A percentile compares a stretch with the other conserved stretches of the same genome.
Conservation (phyloP, 2,113 vertebrate genomes). For the Aspidoscelis tigris region DNA sequence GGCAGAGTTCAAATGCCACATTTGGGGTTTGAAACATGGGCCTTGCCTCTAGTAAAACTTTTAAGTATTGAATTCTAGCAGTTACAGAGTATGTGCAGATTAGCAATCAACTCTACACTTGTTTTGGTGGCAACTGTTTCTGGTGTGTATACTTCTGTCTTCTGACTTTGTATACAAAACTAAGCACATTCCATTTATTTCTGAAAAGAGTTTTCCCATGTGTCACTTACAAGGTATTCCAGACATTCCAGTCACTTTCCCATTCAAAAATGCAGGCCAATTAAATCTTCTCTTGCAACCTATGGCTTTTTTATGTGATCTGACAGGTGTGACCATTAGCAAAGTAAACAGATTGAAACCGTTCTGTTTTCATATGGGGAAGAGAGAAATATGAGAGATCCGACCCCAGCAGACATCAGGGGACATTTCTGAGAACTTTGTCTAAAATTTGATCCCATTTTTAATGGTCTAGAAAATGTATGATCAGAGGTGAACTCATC, state of each 20-base stretch:
- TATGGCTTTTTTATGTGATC: conserved; percentile 23
- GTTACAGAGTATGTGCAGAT: fast-evolving
- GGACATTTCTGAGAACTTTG: background rate
- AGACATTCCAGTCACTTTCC: conserved; percentile 23
- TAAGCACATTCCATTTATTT: conserved; percentile 79
- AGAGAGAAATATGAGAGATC: background rate
- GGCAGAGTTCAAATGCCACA: conserved; percentile 14
- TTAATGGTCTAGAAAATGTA: conserved; percentile 33
- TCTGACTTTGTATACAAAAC: background rate
- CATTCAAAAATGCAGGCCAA: conserved; percentile 38
- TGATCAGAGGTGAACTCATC: conserved; percentile 12
- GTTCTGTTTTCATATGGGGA: conserved; percentile 1
- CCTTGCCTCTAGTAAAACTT: conserved; percentile 1
- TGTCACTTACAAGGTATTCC: conserved; percentile 68
- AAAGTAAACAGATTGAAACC: background rate
- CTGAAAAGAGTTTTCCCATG: conserved; percentile 74
- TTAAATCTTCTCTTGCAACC: conserved; percentile 42
- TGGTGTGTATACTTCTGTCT: background rate
- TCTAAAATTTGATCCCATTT: background rate
- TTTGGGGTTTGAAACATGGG: background rate
- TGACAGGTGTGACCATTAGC: conserved; percentile 38
- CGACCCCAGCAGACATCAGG: background rate
- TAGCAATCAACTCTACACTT: background rate
- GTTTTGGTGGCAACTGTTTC: background rate
- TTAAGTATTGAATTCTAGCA: fast-evolving